Evolutionary conservation across 2,797 vertebrate genomes (phyloP), one percentile per base, ranked within the genome.

Genomic region (Novumbra hubbsi): DNA sequence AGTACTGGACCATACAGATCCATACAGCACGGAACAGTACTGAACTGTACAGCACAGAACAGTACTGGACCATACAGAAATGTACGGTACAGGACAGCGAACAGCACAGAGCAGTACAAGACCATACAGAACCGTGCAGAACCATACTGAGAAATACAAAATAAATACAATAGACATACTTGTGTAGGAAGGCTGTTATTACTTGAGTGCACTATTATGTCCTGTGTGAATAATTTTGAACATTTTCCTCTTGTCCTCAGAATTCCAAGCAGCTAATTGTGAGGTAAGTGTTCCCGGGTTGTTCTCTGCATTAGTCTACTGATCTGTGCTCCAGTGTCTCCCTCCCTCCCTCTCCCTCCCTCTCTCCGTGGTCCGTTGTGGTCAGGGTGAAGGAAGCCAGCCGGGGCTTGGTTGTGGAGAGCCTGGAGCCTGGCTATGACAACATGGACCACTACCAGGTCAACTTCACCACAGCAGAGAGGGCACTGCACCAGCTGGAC

Each of bases 391-490:
- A 71, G 0, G 77, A 86, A 5, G 91, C 93, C 0, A 70, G 80
- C 32, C 52, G 55, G 15, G 84, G 71, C 28, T 74, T 78, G 71
- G 88, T 85, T 0, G 14, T 83, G 0, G 91, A 94, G 77, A 84
- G 76, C 0, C 78, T 90, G 48, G 86, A 86, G 57, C 83, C 88
- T 2, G 90, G 83, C 5, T 90, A 80, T 50, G 90, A 93, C 76
- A 89, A 85, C 57, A 82, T 94, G 91, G 90, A 89, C 24, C 80
- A 81, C 65, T 95, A 92, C 87, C 85, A 48, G 0, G 90, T 87
- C 57, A 85, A 93, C 81, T 94, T 95, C 77, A 89, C 85, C 12
- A 71, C 74, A 2, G 92, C 95, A 85, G 90, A 94, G 81, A 76
- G 71, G 28, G 85, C 84, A n/a, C 85, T 95, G 45, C 87, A 81